Evolutionary conservation across 1,140 invertebrate species (phyloP).

Genomic region (Trichoplusia ni): DNA sequence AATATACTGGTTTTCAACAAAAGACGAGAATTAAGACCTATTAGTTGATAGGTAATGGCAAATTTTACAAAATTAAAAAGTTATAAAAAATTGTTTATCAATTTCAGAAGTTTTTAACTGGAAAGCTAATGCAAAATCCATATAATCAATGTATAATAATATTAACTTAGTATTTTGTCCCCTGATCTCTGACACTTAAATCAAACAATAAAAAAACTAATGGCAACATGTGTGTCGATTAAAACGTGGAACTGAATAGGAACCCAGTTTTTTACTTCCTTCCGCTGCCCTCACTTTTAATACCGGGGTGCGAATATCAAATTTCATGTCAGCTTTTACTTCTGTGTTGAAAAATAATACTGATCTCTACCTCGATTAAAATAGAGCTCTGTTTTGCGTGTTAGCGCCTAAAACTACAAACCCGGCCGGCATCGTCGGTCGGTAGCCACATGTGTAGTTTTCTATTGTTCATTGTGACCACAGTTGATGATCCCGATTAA

Average conservation of each 20-base stretch:
- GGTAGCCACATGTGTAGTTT: conserved; percentile 74
- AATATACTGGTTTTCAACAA: too few species aligned
- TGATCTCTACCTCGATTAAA: neutral
- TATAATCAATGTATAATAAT: neutral
- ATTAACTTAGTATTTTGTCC: neutral
- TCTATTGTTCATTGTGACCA: conserved; percentile 69
- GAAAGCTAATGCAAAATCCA: too few species aligned
- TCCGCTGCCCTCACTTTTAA: conserved; percentile 77
- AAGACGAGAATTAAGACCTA: too few species aligned
- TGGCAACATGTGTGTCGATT: conserved; percentile 64
- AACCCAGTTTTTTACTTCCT: conserved; percentile 77
- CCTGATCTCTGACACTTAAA: conserved; percentile 16
- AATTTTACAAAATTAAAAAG: too few species aligned
- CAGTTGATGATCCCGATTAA: conserved; percentile 67
- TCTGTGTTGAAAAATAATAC: neutral
- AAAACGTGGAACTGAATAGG: conserved; percentile 72
- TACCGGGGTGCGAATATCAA: conserved; percentile 71
- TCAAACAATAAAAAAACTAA: conserved; percentile 16
- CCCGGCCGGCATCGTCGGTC: conserved; percentile 54
- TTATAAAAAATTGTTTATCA: too few species aligned
- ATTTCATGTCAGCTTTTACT: conserved; percentile 50
- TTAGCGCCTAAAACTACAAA: conserved; percentile 35
- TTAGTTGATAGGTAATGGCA: too few species aligned
- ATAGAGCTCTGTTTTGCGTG: conserved; percentile 1
- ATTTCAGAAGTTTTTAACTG: too few species aligned